phyloP scores from a whole-genome alignment of 2,113 vertebrate genomes.

The Epinephelus moara region DNA sequence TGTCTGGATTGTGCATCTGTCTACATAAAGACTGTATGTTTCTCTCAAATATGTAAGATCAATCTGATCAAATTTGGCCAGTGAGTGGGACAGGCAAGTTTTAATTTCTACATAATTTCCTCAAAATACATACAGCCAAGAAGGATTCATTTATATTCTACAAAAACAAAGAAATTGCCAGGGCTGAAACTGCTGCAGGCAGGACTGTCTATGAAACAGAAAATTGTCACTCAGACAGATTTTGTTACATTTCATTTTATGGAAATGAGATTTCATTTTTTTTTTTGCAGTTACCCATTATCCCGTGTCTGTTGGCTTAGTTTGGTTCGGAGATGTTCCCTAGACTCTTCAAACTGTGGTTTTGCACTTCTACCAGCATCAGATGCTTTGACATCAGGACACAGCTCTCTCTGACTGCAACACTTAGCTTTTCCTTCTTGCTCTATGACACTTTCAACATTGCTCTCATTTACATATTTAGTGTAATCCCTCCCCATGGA shows the following conservation, averaged over 20 bases:
- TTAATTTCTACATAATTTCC: conserved; percentile 39
- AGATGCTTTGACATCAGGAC: conserved; percentile 26
- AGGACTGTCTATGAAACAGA: conserved; percentile 38
- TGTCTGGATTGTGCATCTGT: conserved; percentile 1
- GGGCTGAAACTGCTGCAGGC: conserved; percentile 45
- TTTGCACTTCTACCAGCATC: conserved; percentile 45
- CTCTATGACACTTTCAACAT: conserved; percentile 29
- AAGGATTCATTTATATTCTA: conserved; percentile 37
- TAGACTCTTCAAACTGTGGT: conserved; percentile 51
- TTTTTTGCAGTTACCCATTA: conserved; percentile 22
- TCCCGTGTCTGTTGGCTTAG: conserved; percentile 47
- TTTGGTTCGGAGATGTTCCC: conserved; percentile 44
- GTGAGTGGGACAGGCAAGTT: conserved; percentile 22
- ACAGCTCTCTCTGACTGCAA: neutral
- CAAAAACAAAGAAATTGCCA: conserved; percentile 35
- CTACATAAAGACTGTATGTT: conserved; percentile 1
- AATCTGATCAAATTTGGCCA: conserved; percentile 31
- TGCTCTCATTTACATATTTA: conserved; percentile 63
- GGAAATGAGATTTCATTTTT: conserved; percentile 62
- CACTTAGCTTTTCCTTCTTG: conserved; percentile 14
- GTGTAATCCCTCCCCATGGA: conserved; percentile 57
- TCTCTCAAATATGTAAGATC: neutral
- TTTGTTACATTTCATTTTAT: conserved; percentile 66
- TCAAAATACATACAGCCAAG: conserved; percentile 16
- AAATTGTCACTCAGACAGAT: conserved; percentile 45